Evolutionary conservation across 2,113 vertebrate genomes (phyloP), one percentile per base, ranked within the genome.

Genomic region (Daubentonia madagascariensis): DNA sequence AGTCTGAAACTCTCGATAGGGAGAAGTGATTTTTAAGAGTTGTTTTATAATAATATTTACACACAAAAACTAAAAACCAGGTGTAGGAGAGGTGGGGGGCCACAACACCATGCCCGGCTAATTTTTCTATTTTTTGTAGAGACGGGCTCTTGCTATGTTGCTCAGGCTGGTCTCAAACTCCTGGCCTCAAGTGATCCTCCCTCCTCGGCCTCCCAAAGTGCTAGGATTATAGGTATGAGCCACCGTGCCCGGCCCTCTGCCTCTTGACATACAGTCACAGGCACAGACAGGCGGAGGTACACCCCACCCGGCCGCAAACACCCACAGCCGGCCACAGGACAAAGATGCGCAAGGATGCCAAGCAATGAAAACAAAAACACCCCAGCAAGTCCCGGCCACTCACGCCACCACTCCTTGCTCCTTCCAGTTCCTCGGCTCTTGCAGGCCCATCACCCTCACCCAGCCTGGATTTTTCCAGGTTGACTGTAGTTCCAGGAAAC

Each of bases 401-500:
- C 30, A 11, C 6, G 2, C 54, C 1, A 0, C 20, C 0, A 23
- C 25, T 40, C 48, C 32, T 14, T 18, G 52, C 13, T 67, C 37
- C 18, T 22, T 57, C 76, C 37, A 45, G 16, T 7, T 23, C 67
- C 80, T 68, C 4, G 0, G 76, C 76, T 72, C 73, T 81, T 57
- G 40, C 45, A 50, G 73, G 70, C 52, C 97, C 78, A 3, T 3
- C 20, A 13, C 45, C 59, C 72, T 45, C 70, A 9, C 23, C 59
- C 84, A 37, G 48, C 95, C 88, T 79, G 61, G 84, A 84, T 72
- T 96, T 93, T 94, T 93, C 97, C 97, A 84, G 91, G 72, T 89
- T 95, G 65, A 91, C 65, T 96, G 84, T 50, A 43, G 90, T 91
- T 97, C 97, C 97, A 97, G 96, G 93, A 97, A 98, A 91, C 90